Conservation (phyloP, 2,797 vertebrate species). For the Falco novaeseelandiae region DNA sequence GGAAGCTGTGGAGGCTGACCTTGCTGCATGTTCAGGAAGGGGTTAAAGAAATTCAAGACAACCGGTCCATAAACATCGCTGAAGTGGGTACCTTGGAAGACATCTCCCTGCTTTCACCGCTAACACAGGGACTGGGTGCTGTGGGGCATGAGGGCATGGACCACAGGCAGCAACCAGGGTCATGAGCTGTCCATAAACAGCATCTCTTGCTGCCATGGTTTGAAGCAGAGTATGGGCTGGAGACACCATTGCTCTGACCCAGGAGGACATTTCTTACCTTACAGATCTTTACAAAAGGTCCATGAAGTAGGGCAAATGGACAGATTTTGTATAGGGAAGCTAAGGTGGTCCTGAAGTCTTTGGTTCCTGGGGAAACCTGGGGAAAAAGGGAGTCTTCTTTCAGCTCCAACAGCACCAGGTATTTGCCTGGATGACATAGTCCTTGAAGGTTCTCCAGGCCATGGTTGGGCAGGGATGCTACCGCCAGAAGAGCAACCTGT, state of each 20-base stretch:
- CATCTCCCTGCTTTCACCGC: not conserved
- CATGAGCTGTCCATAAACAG: not conserved
- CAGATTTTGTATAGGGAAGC: not conserved
- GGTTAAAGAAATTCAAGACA: not conserved
- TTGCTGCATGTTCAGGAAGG: not conserved
- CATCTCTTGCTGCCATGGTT: not conserved
- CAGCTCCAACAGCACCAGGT: not conserved
- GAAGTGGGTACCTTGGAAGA: not conserved
- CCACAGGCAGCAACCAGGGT: fast-evolving
- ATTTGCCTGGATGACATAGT: not conserved
- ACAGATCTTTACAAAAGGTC: not conserved
- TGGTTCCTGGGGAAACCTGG: not conserved
- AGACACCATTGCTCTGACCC: not conserved
- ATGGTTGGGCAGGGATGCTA: not conserved
- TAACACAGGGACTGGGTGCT: not conserved
- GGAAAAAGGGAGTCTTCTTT: not conserved
- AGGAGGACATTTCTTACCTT: not conserved
- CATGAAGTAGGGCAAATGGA: not conserved
- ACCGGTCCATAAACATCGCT: not conserved
- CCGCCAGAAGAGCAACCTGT: not conserved
- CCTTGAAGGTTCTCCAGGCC: not conserved
- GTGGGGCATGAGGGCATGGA: no score
- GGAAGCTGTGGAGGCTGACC: not conserved
- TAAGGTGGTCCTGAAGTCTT: not conserved
- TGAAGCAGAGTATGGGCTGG: not conserved